phyloP scores from a whole-genome alignment of 2,797 vertebrate genomes.

The Sarcoramphus papa region DNA sequence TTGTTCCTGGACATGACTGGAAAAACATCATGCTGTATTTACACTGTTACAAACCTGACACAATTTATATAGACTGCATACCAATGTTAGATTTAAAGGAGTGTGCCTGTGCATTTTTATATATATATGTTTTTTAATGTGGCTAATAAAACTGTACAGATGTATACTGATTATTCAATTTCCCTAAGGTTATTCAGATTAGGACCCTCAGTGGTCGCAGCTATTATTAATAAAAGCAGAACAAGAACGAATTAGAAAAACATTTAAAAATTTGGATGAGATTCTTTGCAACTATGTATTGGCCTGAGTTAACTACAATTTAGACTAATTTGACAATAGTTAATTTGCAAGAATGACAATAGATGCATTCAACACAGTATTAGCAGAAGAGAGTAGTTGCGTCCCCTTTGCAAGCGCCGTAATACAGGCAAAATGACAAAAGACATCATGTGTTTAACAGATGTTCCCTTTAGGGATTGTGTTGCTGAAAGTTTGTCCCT shows the following conservation, averaged over 20 bases:
- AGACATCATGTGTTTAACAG: background rate
- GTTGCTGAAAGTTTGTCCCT: background rate
- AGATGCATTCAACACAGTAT: background rate
- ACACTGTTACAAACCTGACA: background rate
- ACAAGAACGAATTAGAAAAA: background rate
- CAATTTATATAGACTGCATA: background rate
- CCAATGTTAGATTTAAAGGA: background rate
- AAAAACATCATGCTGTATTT: background rate
- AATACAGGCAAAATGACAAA: background rate
- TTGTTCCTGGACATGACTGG: background rate
- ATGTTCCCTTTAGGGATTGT: background rate
- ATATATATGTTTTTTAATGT: background rate
- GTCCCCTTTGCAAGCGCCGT: rapidly evolving
- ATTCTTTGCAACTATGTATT: background rate
- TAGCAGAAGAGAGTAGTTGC: background rate
- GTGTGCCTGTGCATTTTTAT: background rate
- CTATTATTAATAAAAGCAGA: background rate
- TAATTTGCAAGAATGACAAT: background rate
- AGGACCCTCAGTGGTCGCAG: background rate
- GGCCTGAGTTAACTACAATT: background rate
- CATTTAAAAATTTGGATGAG: background rate
- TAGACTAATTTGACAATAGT: background rate
- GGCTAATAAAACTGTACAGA: background rate
- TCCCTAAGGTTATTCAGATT: background rate
- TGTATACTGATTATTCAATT: background rate